A percentile compares a stretch with the other conserved stretches of the same genome.
Conservation (phyloP, 2,113 vertebrate species). For the Corythornis madagascariensis region DNA sequence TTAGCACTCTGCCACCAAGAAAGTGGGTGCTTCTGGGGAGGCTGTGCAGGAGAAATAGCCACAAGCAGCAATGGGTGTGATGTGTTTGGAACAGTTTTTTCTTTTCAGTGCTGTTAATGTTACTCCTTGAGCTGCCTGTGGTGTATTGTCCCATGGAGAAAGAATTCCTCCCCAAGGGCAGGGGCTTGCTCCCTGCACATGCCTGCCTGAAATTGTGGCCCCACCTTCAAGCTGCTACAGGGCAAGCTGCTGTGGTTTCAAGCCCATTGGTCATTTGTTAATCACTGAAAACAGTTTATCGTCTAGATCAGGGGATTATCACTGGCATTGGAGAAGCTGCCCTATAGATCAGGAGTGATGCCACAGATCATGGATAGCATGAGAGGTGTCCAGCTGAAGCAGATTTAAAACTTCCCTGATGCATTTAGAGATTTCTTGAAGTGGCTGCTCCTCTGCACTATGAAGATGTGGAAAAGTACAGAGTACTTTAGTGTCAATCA, state of each 20-base stretch:
- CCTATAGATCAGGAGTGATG: too few relatives aligned
- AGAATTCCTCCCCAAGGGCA: not conserved
- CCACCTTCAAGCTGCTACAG: accelerated
- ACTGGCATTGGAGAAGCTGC: not conserved
- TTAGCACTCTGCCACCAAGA: not conserved
- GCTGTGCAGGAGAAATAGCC: not conserved
- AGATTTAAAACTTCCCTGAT: not conserved
- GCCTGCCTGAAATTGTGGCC: not conserved
- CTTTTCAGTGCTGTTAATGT: not conserved
- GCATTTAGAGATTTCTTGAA: not conserved
- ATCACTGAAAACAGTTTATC: not conserved
- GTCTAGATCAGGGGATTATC: not conserved
- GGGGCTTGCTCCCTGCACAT: not conserved
- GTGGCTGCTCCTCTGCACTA: accelerated
- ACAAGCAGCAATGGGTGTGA: not conserved
- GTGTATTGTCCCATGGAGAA: not conserved
- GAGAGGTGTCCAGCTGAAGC: not conserved
- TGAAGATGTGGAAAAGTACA: not conserved
- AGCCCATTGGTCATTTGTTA: not conserved
- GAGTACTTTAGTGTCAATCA: not conserved
- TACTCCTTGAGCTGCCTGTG: not conserved
- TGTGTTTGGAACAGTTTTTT: not conserved
- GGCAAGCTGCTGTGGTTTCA: not conserved
- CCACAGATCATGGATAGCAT: not conserved
- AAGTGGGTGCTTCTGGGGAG: not conserved